Percentiles rank a stretch among this genome's conserved stretches.
Evolutionary conservation across 2,797 vertebrate species (phyloP).

Genomic region (Pitangus sulphuratus): DNA sequence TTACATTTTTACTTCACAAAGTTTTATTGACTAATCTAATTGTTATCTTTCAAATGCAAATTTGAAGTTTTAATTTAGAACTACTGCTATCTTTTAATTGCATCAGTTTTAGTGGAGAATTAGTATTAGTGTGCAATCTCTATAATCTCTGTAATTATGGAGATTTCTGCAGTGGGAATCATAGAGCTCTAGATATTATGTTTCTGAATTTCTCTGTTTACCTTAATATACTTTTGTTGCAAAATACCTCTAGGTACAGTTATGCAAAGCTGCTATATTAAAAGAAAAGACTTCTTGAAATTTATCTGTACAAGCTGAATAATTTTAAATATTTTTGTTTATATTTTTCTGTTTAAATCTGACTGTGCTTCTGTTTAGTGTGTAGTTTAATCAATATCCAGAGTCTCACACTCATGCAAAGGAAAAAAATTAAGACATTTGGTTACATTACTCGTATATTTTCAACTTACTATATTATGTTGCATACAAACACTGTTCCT

Average conservation of each 20-base stretch:
- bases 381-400: background rate
- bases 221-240: constrained; percentile 26
- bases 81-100: constrained; percentile 75
- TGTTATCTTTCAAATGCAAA: constrained; percentile 77
- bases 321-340: constrained; percentile 1
- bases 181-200: constrained; percentile 52
- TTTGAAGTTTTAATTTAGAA: constrained; percentile 73
- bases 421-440: background rate
- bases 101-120: constrained; percentile 73
- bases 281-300: background rate
- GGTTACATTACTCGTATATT: background rate
- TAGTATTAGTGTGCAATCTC: constrained; percentile 74
- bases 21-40: constrained; percentile 74
- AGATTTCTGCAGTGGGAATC: constrained; percentile 70
- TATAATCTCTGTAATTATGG: constrained; percentile 72
- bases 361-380: background rate
- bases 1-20: constrained; percentile 67
- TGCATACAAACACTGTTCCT: background rate
- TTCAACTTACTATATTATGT: background rate
- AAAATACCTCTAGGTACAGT: constrained; percentile 41
- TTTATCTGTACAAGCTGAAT: background rate
- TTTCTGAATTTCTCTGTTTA: constrained; percentile 47
- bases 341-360: constrained; percentile 2
- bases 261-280: constrained; percentile 9
- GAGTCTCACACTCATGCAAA: background rate